These are phyloP conservation scores for Ectobius pallidus DNA, from an alignment of 2,888 invertebrate genomes.

Conservation along the genomic window DNA sequence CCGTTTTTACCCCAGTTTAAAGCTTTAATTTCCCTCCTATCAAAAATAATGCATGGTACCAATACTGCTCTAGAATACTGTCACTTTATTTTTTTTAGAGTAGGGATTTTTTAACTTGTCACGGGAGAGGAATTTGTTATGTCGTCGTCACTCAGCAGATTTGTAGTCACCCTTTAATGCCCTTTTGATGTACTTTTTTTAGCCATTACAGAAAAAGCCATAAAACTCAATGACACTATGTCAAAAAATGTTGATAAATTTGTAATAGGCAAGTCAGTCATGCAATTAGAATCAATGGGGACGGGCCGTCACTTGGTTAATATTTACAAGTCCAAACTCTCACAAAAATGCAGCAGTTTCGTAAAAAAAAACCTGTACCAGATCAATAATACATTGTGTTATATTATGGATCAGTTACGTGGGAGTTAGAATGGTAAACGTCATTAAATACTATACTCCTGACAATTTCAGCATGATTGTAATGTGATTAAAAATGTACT, in stretches of 20 bases:
- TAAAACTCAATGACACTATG: constrained; percentile 21
- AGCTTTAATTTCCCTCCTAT: constrained; percentile 15
- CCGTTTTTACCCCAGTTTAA: not conserved
- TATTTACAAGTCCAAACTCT: not conserved
- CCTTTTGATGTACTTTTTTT: constrained; percentile 31
- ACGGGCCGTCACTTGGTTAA: constrained; percentile 9
- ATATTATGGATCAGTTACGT: not conserved
- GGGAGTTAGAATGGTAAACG: not conserved
- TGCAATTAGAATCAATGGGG: constrained; percentile 22
- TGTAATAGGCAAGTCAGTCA: constrained; percentile 24
- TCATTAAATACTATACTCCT: not conserved
- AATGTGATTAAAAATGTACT: too few species aligned
- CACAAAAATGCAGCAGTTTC: constrained; percentile 17
- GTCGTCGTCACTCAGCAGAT: constrained; percentile 26
- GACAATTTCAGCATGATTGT: too few species aligned
- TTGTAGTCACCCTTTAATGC: constrained; percentile 31
- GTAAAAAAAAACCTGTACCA: constrained; percentile 2
- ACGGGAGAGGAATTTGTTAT: constrained; percentile 20
- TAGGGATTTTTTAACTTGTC: constrained; percentile 9
- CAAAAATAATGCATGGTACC: constrained; percentile 21
- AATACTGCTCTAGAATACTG: not conserved
- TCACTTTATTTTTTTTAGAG: constrained; percentile 2
- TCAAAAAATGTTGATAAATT: constrained; percentile 30
- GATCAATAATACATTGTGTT: not conserved
- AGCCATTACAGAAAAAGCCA: constrained; percentile 16